Conservation (phyloP, 2,888 invertebrate species). For the Pasiphila rectangulata region DNA sequence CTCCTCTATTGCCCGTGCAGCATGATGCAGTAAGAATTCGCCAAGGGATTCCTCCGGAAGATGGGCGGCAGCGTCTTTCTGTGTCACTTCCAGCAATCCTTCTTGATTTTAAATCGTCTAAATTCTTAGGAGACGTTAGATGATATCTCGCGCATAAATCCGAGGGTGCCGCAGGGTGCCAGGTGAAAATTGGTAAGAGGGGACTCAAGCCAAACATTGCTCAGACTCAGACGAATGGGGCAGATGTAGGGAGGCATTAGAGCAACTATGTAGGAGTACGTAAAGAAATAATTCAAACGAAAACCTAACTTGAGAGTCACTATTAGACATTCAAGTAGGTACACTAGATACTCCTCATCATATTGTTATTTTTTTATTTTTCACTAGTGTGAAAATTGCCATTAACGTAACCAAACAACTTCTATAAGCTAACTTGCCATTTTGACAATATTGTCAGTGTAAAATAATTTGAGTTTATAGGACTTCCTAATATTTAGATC, state of each 20-base stretch:
- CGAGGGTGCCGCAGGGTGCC: constrained; percentile 49
- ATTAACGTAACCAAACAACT: no score
- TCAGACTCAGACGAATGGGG: constrained; percentile 27
- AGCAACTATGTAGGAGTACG: neutral
- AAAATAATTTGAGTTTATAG: no score
- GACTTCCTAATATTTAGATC: no score
- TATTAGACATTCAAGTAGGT: neutral
- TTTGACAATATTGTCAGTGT: no score
- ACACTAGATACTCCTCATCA: no score
- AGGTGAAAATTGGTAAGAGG: constrained; percentile 79
- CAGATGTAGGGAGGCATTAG: constrained; percentile 4
- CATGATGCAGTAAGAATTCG: no score
- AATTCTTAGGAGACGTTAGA: constrained; percentile 68
- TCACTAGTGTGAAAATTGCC: no score
- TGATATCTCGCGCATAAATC: constrained; percentile 75
- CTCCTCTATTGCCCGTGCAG: no score
- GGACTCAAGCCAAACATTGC: constrained; percentile 73
- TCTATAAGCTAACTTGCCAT: no score
- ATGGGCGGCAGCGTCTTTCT: no score
- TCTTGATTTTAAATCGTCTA: constrained; percentile 44
- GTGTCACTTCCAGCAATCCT: constrained; percentile 41
- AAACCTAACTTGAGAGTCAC: neutral
- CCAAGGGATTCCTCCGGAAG: no score
- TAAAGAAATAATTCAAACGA: neutral
- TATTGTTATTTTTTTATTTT: no score